Evolutionary conservation across 2,113 vertebrate genomes (phyloP).

Genomic region (Caloenas nicobarica): DNA sequence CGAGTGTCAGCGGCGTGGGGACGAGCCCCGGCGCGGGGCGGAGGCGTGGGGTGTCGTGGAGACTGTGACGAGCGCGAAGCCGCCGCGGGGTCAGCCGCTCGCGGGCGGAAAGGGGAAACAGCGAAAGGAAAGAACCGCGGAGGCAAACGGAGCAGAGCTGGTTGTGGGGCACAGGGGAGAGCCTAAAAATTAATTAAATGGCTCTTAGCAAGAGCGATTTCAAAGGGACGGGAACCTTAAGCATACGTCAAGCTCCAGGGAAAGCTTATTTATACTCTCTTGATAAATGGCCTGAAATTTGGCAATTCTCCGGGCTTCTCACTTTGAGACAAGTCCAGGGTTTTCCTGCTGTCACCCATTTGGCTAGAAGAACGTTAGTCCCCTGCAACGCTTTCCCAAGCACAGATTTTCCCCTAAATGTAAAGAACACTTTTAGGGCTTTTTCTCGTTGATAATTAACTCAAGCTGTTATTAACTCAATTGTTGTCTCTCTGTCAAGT

Average conservation of each 20-base stretch:
- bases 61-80: background rate
- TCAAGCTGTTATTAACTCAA: constrained; percentile 38
- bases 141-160: background rate
- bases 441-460: constrained; percentile 57
- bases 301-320: background rate
- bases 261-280: background rate
- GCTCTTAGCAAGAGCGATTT: background rate
- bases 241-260: background rate
- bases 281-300: background rate
- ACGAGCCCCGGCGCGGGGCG: background rate
- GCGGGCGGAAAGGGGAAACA: constrained; percentile 29
- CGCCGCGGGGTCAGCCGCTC: background rate
- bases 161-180: background rate
- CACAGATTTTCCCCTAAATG: constrained; percentile 9
- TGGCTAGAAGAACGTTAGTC: background rate
- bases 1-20: background rate
- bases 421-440: background rate
- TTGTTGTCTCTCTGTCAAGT: constrained; percentile 51
- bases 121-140: background rate
- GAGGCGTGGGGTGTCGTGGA: constrained; percentile 7
- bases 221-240: background rate
- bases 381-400: background rate
- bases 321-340: background rate
- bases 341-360: background rate
- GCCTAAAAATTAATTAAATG: background rate